Conservation (phyloP, 2,113 vertebrate genomes). For the Plectropomus leopardus region DNA sequence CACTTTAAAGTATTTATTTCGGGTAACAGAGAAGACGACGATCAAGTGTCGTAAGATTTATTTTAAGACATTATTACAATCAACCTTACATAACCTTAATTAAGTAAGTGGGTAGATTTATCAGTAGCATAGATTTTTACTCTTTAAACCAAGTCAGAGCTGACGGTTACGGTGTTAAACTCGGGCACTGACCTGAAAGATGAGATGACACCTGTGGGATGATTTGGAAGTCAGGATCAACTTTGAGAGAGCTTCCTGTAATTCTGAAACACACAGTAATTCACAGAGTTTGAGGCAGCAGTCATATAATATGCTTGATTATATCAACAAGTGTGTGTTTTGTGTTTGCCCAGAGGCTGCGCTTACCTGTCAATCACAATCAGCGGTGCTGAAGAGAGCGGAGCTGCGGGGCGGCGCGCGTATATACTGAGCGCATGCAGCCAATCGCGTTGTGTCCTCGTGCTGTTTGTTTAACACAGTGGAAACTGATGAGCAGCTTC, state of each 20-base stretch:
- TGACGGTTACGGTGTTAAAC: not conserved
- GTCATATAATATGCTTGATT: not conserved
- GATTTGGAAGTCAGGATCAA: not conserved
- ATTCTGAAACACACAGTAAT: slow-evolving; percentile 8
- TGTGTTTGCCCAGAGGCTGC: not conserved
- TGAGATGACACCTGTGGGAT: slow-evolving; percentile 28
- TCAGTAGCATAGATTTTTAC: not conserved
- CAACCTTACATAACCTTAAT: not conserved
- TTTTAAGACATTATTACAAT: not conserved
- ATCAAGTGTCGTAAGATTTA: not conserved
- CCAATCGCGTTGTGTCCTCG: slow-evolving; percentile 33
- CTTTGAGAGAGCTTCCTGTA: slow-evolving; percentile 14
- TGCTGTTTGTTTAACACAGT: not conserved
- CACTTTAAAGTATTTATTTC: not conserved
- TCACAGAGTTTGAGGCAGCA: not conserved
- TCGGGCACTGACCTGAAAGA: slow-evolving; percentile 42
- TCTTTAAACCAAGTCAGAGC: not conserved
- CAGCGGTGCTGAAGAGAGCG: slow-evolving; percentile 51
- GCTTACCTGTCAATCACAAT: slow-evolving; percentile 56
- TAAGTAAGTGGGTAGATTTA: too few relatives aligned
- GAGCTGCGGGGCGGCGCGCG: slow-evolving; percentile 15
- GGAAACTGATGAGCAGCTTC: slow-evolving; percentile 46
- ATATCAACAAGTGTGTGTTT: not conserved
- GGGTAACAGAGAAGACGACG: not conserved
- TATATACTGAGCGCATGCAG: not conserved